Percentiles rank a stretch among this genome's conserved stretches.
These are phyloP conservation scores for Chydorus sphaericus DNA, from an alignment of 2,888 invertebrate genomes.

Conservation along the genomic window DNA sequence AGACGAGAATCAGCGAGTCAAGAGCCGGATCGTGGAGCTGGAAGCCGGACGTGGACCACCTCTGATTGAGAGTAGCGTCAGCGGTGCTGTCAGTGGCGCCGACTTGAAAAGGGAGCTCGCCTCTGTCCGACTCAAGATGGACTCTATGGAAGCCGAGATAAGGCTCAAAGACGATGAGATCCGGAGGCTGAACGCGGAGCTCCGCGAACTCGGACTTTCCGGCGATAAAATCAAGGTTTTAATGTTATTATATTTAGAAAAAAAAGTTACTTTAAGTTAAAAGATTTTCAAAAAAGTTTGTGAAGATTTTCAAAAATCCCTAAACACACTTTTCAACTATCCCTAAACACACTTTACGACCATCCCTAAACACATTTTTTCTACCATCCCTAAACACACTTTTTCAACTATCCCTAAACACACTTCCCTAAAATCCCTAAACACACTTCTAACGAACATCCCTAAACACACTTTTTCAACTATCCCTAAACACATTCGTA, in stretches of 20 bases:
- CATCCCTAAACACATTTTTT: too few relatives aligned
- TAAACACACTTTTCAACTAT: too few relatives aligned
- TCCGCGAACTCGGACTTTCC: slow-evolving; percentile 16
- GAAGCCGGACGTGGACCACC: slow-evolving; percentile 23
- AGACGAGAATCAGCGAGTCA: slow-evolving; percentile 75
- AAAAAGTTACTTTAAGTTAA: too few relatives aligned
- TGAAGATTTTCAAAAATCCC: too few relatives aligned
- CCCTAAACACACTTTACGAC: too few relatives aligned
- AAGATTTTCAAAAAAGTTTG: too few relatives aligned
- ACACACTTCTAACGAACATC: too few relatives aligned
- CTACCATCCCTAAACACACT: too few relatives aligned
- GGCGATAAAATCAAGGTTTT: slow-evolving; percentile 27
- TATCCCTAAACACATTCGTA: too few relatives aligned
- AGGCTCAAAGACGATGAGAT: slow-evolving; percentile 72
- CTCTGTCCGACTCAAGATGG: slow-evolving; percentile 59
- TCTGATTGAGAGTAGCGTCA: slow-evolving; percentile 28
- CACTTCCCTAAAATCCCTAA: too few relatives aligned
- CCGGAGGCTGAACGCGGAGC: slow-evolving; percentile 35
- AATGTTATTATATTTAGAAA: slow-evolving; percentile 14
- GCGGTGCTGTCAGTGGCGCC: slow-evolving; percentile 54
- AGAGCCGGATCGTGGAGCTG: slow-evolving; percentile 28
- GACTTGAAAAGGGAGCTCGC: slow-evolving; percentile 60
- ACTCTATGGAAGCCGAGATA: slow-evolving; percentile 64
- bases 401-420: too few relatives aligned
- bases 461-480: too few relatives aligned